These are phyloP conservation scores for Hystrix brachyura DNA, from an alignment of 2,113 vertebrate genomes.

Conservation along the genomic window DNA sequence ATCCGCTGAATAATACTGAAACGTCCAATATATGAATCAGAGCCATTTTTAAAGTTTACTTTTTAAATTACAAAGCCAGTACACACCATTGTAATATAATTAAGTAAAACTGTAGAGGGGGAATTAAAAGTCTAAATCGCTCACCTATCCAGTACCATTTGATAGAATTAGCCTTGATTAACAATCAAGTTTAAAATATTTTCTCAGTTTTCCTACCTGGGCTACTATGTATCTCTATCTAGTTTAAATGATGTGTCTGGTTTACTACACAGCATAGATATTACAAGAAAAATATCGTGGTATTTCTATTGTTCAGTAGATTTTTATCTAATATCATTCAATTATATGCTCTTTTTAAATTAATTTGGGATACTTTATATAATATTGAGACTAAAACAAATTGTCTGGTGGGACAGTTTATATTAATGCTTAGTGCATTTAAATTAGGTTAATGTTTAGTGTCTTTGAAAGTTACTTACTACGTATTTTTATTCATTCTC, in stretches of 20 bases:
- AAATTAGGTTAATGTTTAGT: constrained; percentile 80
- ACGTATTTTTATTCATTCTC: constrained; percentile 46
- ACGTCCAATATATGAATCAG: not conserved
- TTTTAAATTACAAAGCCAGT: not conserved
- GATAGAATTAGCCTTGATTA: not conserved
- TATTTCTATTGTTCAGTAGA: not conserved
- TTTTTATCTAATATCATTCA: not conserved
- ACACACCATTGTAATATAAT: not conserved
- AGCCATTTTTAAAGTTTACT: not conserved
- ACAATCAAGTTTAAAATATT: constrained; percentile 6
- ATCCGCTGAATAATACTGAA: not conserved
- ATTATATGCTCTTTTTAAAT: not conserved
- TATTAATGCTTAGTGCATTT: constrained; percentile 79
- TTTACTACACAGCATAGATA: not conserved
- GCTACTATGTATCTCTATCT: not conserved
- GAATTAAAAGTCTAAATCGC: constrained; percentile 27
- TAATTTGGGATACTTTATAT: constrained; percentile 81
- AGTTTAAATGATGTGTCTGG: not conserved
- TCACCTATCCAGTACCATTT: not conserved
- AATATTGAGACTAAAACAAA: constrained; percentile 84
- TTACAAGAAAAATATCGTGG: not conserved
- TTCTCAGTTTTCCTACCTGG: not conserved
- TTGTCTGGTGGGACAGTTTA: constrained; percentile 77
- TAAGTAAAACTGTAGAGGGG: not conserved
- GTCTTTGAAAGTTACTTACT: constrained; percentile 76